phyloP scores from a whole-genome alignment of 2,888 invertebrate species.

The Rhogogaster chlorosoma region DNA sequence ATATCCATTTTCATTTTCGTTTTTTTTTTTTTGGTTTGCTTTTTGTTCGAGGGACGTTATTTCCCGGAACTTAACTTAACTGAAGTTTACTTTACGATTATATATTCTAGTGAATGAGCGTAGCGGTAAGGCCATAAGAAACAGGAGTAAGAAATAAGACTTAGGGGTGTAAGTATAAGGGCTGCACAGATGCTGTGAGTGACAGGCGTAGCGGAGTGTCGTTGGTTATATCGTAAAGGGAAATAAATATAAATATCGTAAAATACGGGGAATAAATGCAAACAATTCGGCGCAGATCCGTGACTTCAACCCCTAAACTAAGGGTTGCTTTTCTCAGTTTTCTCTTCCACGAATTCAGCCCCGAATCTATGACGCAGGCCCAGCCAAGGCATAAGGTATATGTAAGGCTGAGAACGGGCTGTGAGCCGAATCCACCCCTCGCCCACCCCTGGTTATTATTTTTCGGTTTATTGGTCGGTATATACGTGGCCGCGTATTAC shows the following conservation, averaged over 20 bases:
- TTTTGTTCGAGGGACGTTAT: not conserved
- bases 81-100: slow-evolving; percentile 5
- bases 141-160: slow-evolving; percentile 1
- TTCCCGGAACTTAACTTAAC: not conserved
- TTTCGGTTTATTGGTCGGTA: slow-evolving; percentile 71
- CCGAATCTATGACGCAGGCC: not conserved
- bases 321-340: slow-evolving; percentile 10
- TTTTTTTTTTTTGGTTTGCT: not conserved
- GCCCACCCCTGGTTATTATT: slow-evolving; percentile 68
- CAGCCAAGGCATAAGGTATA: not conserved
- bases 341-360: not conserved
- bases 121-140: not conserved
- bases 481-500: slow-evolving; percentile 62
- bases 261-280: slow-evolving; percentile 73
- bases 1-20: not conserved
- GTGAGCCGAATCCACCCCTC: not conserved
- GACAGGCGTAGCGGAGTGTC: slow-evolving; percentile 51
- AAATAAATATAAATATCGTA: slow-evolving; percentile 71
- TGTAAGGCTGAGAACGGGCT: slow-evolving; percentile 1
- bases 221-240: slow-evolving; percentile 27
- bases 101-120: not conserved
- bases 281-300: slow-evolving; percentile 71
- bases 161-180: slow-evolving; percentile 49
- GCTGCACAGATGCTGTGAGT: slow-evolving; percentile 42
- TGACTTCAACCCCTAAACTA: not conserved